These are phyloP conservation scores for Carcina quercana DNA, from an alignment of 2,888 invertebrate species.

Conservation along the genomic window DNA sequence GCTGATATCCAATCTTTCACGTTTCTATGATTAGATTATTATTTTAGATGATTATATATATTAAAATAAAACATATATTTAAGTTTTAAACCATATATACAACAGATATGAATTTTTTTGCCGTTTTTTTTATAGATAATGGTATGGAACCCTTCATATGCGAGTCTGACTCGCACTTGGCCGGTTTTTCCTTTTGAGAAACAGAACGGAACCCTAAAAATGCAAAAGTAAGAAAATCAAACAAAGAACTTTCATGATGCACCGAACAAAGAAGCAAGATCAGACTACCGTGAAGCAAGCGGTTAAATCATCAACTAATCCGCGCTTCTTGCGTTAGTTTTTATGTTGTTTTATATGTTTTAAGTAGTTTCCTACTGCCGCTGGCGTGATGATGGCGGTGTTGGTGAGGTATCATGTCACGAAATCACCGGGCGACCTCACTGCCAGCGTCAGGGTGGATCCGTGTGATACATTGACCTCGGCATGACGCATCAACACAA, in stretches of 20 bases:
- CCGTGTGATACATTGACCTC: conserved; percentile 40
- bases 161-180: too few species aligned
- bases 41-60: too few species aligned
- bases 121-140: too few species aligned
- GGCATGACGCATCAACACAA: conserved; percentile 42
- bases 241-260: background rate
- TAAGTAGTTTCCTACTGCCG: conserved; percentile 43
- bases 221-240: too few species aligned
- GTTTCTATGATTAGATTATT: too few species aligned
- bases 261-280: conserved; percentile 9
- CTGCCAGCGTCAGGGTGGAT: conserved; percentile 24
- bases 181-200: too few species aligned
- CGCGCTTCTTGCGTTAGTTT: conserved; percentile 7
- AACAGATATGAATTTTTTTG: too few species aligned
- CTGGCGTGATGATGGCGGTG: conserved; percentile 33
- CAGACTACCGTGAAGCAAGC: conserved; percentile 17
- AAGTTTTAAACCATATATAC: too few species aligned
- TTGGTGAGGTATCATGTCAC: conserved; percentile 40
- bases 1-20: too few species aligned
- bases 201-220: too few species aligned
- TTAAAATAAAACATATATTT: too few species aligned
- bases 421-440: conserved; percentile 42
- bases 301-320: conserved; percentile 12
- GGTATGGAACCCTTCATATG: too few species aligned
- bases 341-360: conserved; percentile 6